phyloP scores from a whole-genome alignment of 2,888 invertebrate species.

The Phalera bucephala region DNA sequence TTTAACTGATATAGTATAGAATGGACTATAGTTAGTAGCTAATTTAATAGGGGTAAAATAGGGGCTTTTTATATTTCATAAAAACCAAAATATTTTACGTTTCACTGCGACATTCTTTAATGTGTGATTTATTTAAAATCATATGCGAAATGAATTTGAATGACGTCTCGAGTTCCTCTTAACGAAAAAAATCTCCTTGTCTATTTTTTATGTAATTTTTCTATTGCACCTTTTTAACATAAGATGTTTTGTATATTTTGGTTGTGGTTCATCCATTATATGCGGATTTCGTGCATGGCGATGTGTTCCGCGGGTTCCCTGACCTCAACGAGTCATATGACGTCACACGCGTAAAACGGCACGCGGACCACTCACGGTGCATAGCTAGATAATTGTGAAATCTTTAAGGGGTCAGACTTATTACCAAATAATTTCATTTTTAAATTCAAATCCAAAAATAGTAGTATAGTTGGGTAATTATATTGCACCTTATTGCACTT shows the following conservation, averaged over 20 bases:
- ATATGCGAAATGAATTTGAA: slow-evolving; percentile 38
- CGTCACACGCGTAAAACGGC: slow-evolving; percentile 1
- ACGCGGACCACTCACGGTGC: slow-evolving; percentile 39
- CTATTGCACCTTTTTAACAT: slow-evolving; percentile 43
- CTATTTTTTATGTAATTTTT: slow-evolving; percentile 44
- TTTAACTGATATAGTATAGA: slow-evolving; percentile 69
- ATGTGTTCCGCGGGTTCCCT: slow-evolving; percentile 20
- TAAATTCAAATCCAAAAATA: slow-evolving; percentile 44
- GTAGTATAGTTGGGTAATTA: slow-evolving; percentile 52
- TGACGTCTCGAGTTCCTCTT: slow-evolving; percentile 45
- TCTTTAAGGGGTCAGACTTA: slow-evolving; percentile 27
- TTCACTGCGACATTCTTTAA: slow-evolving; percentile 37
- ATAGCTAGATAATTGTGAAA: slow-evolving; percentile 42
- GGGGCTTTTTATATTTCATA: slow-evolving; percentile 58
- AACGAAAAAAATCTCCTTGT: slow-evolving; percentile 38
- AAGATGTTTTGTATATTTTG: slow-evolving; percentile 61
- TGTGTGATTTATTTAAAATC: slow-evolving; percentile 37
- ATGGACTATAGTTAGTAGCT: slow-evolving; percentile 71
- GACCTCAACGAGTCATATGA: slow-evolving; percentile 3
- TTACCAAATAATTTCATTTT: slow-evolving; percentile 53
- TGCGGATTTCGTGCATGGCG: slow-evolving; percentile 33
- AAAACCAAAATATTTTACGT: slow-evolving; percentile 20
- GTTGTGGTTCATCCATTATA: slow-evolving; percentile 43
- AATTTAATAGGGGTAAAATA: slow-evolving; percentile 72
- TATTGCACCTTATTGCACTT: slow-evolving; percentile 59